phyloP scores from a whole-genome alignment of 2,888 invertebrate species.

The Drosophila rellima region DNA sequence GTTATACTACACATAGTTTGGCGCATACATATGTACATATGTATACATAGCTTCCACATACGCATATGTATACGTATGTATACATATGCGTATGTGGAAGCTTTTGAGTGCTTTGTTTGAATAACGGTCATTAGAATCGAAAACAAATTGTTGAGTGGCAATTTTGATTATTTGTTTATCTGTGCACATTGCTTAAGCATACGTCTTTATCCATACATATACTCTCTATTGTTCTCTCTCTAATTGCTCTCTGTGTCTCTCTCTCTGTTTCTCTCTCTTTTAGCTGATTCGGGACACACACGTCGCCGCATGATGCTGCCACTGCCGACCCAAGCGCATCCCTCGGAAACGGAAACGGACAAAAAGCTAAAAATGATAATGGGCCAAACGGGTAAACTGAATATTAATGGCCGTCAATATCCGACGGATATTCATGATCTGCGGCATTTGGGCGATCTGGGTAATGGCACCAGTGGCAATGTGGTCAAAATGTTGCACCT shows the following conservation, averaged over 20 bases:
- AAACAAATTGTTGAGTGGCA: conserved; percentile 21
- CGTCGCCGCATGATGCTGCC: conserved; percentile 88
- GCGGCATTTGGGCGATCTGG: conserved; percentile 94
- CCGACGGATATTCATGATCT: conserved; percentile 93
- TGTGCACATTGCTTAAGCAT: conserved; percentile 22
- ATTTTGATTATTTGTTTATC: conserved; percentile 29
- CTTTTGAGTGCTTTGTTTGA: conserved; percentile 31
- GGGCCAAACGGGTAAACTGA: conserved; percentile 96
- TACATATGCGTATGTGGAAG: background rate
- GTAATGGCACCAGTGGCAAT: conserved; percentile 98
- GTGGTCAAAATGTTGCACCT: conserved; percentile 98
- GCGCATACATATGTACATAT: background rate
- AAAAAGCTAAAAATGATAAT: conserved; percentile 95
- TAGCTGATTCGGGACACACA: conserved; percentile 86
- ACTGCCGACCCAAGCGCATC: conserved; percentile 87
- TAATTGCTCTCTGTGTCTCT: background rate
- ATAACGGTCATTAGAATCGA: conserved; percentile 41
- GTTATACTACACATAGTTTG: background rate
- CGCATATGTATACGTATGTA: background rate
- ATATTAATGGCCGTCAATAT: conserved; percentile 92
- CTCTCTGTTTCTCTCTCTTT: background rate
- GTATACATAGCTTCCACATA: background rate
- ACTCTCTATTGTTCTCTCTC: background rate
- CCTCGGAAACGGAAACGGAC: conserved; percentile 92
- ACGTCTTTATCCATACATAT: conserved; percentile 15